A percentile compares a stretch with the other conserved stretches of the same genome.
These are phyloP conservation scores for Digitonthophagus gazella DNA, from an alignment of 2,888 invertebrate species.

Conservation along the genomic window DNA sequence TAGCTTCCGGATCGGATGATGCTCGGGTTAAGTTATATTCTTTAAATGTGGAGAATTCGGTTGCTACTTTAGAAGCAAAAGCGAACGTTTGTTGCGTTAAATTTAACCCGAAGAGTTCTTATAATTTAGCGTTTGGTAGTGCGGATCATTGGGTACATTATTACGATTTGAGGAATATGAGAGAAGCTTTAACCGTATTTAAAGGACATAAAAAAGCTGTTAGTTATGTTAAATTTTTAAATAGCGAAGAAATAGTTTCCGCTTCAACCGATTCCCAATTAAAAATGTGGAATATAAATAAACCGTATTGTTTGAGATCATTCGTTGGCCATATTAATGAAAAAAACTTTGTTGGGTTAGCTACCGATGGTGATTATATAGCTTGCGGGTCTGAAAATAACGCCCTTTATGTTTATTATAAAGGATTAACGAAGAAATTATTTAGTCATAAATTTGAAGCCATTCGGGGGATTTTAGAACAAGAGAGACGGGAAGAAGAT, in stretches of 20 bases:
- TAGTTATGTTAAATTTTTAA: constrained; percentile 89
- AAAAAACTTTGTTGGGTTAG: constrained; percentile 93
- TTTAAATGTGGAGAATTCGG: constrained; percentile 79
- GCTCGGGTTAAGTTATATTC: constrained; percentile 92
- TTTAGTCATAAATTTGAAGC: constrained; percentile 87
- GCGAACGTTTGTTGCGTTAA: constrained; percentile 96
- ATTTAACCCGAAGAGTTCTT: constrained; percentile 80
- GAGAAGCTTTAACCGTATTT: constrained; percentile 77
- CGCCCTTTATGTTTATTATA: constrained; percentile 87
- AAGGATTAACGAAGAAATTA: constrained; percentile 81
- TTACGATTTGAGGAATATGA: constrained; percentile 85
- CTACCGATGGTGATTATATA: constrained; percentile 88
- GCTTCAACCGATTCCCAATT: constrained; percentile 90
- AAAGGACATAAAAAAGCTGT: constrained; percentile 92
- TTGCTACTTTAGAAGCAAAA: constrained; percentile 86
- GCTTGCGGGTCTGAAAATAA: constrained; percentile 96
- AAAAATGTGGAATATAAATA: constrained; percentile 85
- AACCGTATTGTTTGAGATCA: constrained; percentile 74
- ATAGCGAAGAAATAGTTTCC: constrained; percentile 81
- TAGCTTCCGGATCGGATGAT: constrained; percentile 92
- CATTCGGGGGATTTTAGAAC: constrained; percentile 71
- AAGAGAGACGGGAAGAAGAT: constrained; percentile 78
- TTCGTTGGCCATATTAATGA: constrained; percentile 92
- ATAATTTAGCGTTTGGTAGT: constrained; percentile 91
- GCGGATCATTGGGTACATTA: constrained; percentile 97